These are phyloP conservation scores for Sandelia bainsii DNA, from an alignment of 2,797 vertebrate genomes.

Conservation along the genomic window DNA sequence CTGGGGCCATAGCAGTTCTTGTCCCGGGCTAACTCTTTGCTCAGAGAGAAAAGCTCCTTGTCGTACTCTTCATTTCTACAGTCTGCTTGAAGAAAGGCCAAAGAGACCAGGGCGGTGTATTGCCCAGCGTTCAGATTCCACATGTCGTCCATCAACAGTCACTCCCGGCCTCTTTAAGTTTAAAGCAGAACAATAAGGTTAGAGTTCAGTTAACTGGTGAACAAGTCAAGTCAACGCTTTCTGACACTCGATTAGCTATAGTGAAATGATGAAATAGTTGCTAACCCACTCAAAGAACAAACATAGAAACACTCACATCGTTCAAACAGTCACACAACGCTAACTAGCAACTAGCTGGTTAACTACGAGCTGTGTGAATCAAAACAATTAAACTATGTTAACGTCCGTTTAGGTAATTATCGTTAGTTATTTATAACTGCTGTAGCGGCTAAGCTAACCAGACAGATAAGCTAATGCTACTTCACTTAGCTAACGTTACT, in stretches of 20 bases:
- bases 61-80: conserved; percentile 1
- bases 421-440: too few relatives aligned
- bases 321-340: too few relatives aligned
- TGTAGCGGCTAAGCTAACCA: too few relatives aligned
- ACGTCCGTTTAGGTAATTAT: not conserved
- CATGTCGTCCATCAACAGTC: conserved; percentile 59
- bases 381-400: not conserved
- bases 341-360: too few relatives aligned
- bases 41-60: conserved; percentile 54
- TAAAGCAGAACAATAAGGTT: not conserved
- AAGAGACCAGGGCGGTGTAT: conserved; percentile 57
- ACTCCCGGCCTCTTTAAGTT: not conserved
- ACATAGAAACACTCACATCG: too few relatives aligned
- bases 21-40: not conserved
- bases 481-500: not conserved
- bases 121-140: not conserved
- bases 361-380: not conserved
- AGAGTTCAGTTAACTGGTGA: too few relatives aligned
- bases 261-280: too few relatives aligned
- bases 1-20: conserved; percentile 15
- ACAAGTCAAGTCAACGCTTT: too few relatives aligned
- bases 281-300: not conserved
- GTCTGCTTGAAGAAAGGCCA: conserved; percentile 75
- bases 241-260: not conserved
- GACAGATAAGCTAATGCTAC: not conserved